These are phyloP conservation scores for Meles meles DNA, from an alignment of 2,113 vertebrate species.

Conservation along the genomic window DNA sequence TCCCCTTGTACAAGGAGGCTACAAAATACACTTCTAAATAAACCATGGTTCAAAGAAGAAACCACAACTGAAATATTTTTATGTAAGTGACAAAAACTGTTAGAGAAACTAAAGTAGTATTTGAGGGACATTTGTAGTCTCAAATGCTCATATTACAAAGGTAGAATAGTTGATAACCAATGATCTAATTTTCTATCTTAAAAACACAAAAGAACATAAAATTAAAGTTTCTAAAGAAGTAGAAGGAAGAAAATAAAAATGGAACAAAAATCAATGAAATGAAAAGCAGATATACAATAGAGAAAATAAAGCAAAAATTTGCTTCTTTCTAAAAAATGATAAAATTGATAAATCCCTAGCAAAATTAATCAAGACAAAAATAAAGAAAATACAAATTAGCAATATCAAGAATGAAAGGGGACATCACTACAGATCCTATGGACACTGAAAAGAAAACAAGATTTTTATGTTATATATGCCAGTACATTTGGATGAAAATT, in stretches of 20 bases:
- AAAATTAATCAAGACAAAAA: neutral
- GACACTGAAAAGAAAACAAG: neutral
- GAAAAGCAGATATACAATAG: neutral
- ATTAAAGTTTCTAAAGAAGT: neutral
- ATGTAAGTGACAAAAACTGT: neutral
- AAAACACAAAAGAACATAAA: neutral
- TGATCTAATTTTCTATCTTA: neutral
- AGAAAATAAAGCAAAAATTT: neutral
- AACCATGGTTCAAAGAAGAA: neutral
- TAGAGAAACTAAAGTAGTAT: neutral
- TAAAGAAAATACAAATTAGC: neutral
- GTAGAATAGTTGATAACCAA: neutral
- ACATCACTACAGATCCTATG: neutral
- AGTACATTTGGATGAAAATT: neutral
- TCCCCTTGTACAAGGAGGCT: neutral
- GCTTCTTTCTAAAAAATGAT: neutral
- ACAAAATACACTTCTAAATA: neutral
- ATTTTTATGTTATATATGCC: neutral
- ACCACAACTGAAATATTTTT: neutral
- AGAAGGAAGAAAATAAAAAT: neutral
- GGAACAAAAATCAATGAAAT: neutral
- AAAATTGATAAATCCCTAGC: neutral
- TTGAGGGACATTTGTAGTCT: neutral
- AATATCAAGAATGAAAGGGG: neutral
- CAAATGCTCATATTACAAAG: neutral